Base-by-base conservation (phyloP, 2,888 invertebrate genomes). In the Zygothrica quintamaculata region DNA sequence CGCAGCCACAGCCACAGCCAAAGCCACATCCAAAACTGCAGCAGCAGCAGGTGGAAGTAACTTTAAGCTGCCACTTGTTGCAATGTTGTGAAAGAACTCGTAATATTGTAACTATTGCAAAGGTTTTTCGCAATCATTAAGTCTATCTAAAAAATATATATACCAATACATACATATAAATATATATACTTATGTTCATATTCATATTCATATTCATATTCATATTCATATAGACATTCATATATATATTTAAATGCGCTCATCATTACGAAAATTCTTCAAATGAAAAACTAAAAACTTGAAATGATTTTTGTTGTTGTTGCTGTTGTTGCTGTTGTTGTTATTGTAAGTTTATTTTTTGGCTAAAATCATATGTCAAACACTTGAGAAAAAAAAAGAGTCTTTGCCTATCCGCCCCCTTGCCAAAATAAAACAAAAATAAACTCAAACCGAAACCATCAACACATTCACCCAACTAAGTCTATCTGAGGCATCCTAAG, bases 241-340 rank as follows among this genome's bases (percentile, higher is more conserved):
- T 22, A 55, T 26, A 37, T 53, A 52, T 57, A 64, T 73, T 75
- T 76, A 71, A 77, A 77, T 67, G 71, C 77, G 76, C 77, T 76
- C 76, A 75, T 81, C 81, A 84, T 80, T 80, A 78, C 80, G 84
- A 84, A 84, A 80, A 79, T 79, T 84, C 79, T 84, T 84, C 75
- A 55, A 84, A 76, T 66, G 64, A 60, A 22, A 62, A 75, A 61
- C 68, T 65, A 73, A 67, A 53, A 81, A 81, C 68, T 64, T 64
- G 57, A 65, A 75, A 84, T 70, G 55, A 31, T 65, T 77, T 74
- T 78, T n/a, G n/a, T n/a, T n/a, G n/a, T n/a, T n/a, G n/a, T n/a
- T n/a, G n/a, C n/a, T n/a, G n/a, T n/a, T n/a, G n/a, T n/a, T n/a
- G n/a, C n/a, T n/a, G n/a, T n/a, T n/a, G n/a, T n/a, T n/a, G n/a